Base-by-base conservation (phyloP, 2,113 vertebrate species). In the Echinops telfairi region DNA sequence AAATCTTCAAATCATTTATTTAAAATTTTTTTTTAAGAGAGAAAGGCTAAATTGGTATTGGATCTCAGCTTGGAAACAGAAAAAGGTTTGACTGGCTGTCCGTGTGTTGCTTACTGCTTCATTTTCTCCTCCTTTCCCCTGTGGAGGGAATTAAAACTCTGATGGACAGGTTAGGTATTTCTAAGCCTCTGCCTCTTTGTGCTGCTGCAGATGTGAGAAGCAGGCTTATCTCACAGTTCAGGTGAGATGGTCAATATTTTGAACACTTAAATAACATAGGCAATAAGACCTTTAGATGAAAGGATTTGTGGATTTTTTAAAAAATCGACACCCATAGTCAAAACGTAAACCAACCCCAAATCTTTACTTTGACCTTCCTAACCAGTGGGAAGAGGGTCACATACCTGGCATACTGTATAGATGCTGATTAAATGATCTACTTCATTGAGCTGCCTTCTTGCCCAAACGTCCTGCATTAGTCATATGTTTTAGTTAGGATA, bases 11-110 rank as follows among this genome's bases (percentile, higher is more conserved):
- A 76, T 90, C 91, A 86, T 93, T 40, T n/a, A n/a, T n/a, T n/a
- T n/a, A n/a, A n/a, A 95, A 96, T 93, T 94, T 97, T 95, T 68
- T 86, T 17, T 60, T 60, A 15, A 88, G 94, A 83, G 53, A 96
- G 92, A 85, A 95, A 96, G 89, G 62, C 90, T 96, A 94, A 81
- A 89, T 64, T 96, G 94, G 53, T 89, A 94, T 88, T 88, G 95
- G 94, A 93, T 81, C 83, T 94, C 10, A n/a, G 25, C 27, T 88
- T 27, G 36, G 78, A 94, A 96, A 86, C 68, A 25, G 89, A 93
- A 95, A 95, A 40, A 25, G 92, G 83, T 86, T 92, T 95, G 94
- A 82, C 43, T 43, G 82, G 83, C 76, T 47, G 43, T 76, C 47
- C 0, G n/a, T 25, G 0, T 25, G 66, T 17, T 53, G 95, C 86